Evolutionary conservation across 2,888 invertebrate species (phyloP), one percentile per base, ranked within the genome.

Genomic region (Parapristionchus giblindavisi): DNA sequence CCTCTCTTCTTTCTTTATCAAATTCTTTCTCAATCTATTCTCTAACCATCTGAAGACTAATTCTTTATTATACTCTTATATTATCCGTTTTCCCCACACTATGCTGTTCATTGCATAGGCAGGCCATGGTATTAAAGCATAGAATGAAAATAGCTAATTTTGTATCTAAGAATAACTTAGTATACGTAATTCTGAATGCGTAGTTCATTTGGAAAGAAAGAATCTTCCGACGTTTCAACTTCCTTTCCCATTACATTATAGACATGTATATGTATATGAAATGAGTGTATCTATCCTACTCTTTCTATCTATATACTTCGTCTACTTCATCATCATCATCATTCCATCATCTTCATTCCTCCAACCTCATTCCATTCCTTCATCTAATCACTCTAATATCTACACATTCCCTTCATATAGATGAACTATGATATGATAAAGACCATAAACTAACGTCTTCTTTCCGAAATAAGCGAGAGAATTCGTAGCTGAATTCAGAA

Each of bases 401-500:
- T 48, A 48, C 21, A 21, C 11, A 24, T 27, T 21, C n/a, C 11
- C 11, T 11, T 24, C n/a, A 24, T 24, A 27, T 27, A 58, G 58
- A 11, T 58, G 27, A 58, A 24, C 24, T 14, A 58, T 58, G n/a
- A 58, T 17, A 24, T 11, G 24, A 14, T 27, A 1, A 73, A n/a
- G n/a, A n/a, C n/a, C n/a, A n/a, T n/a, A n/a, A n/a, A n/a, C 32
- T 68, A 38, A 77, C 80, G 80, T 34, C 73, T 82, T 80, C 75
- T 83, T 83, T 48, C 86, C 86, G 75, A 86, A 86, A 72, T 86
- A 86, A 0, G 86, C 86, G 70, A 87, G 76, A 8, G 84, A 85
- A 77, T 86, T 87, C n/a, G 87, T 86, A 27, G 87, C 87, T 3
- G 83, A 82, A 76, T 87, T 87, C 51, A 87, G 78, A 38, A 87